Base-by-base conservation (phyloP, 2,113 vertebrate species). In the Recurvirostra avosetta region DNA sequence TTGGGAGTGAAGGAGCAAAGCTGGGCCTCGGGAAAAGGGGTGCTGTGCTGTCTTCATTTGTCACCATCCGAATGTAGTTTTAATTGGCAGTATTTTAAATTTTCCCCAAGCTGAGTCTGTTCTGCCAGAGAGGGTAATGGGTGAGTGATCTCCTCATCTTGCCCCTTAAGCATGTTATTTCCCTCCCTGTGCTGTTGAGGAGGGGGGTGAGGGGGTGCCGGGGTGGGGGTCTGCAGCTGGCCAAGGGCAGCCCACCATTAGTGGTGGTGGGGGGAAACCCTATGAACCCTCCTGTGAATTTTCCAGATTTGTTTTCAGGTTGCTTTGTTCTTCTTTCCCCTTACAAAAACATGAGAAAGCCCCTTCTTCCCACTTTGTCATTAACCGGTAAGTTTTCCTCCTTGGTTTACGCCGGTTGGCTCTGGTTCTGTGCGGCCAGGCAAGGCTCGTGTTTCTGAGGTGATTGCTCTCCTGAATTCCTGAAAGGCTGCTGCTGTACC, bases 1-100 rank as follows among this genome's bases (percentile, higher is more conserved):
- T 0, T 2, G 0, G 11, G 43, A 43, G 11, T 2, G 23, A 36
- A 2, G 11, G 43, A 43, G 11, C 2, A 20, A 36, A 2, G 1
- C 21, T 26, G 25, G 38, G 21, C 19, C 26, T 43, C 25, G 17
- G 15, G 16, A 45, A 17, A 9, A 62, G 23, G 25, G 7, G 7
- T 50, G 70, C 47, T 43, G 30, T 7, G 58, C 12, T 67, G 22
- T 45, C 45, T 34, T 47, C 1, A 3, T 38, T 58, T 45, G 49
- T 68, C 49, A 23, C 36, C 8, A 41, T 29, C 21, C 29, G 17
- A 9, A 40, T 5, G 32, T 3, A 4, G 9, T 22, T 83, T 66
- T 36, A 43, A 34, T 25, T 30, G 22, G 12, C 12, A 32, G 34
- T 38, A 17, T 2, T 3, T 56, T 36, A 22, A 29, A 19, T 38